A percentile compares a stretch with the other conserved stretches of the same genome.
Conservation (phyloP, 2,113 vertebrate genomes). For the Pleuronectes platessa region DNA sequence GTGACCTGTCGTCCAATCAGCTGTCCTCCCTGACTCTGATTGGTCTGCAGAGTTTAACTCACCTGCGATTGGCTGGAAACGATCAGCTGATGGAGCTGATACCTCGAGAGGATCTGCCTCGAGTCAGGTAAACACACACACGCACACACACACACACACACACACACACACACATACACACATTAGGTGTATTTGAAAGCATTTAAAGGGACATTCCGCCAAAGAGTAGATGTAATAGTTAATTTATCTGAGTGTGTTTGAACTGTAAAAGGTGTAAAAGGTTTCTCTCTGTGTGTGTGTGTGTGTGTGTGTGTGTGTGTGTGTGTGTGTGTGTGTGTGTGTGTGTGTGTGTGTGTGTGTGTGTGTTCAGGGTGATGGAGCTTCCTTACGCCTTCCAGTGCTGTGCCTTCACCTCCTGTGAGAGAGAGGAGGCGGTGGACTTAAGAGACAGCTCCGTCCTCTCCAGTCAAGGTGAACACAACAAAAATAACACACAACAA, state of each 20-base stretch:
- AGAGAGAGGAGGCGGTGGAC: constrained; percentile 72
- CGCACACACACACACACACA: constrained; percentile 12
- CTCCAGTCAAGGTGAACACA: constrained; percentile 78
- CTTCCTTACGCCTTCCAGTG: constrained; percentile 96
- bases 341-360: constrained; percentile 38
- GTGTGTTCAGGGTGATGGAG: constrained; percentile 88
- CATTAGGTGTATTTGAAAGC: too few species aligned
- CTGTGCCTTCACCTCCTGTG: constrained; percentile 90
- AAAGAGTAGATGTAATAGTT: background rate
- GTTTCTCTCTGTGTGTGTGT: too few species aligned
- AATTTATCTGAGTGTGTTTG: too few species aligned
- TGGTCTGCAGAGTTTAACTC: constrained; percentile 91
- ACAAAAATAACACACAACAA: background rate
- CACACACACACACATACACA: background rate
- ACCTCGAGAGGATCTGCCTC: constrained; percentile 90
- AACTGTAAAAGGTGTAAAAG: too few species aligned
- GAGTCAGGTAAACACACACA: constrained; percentile 85
- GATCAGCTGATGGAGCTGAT: constrained; percentile 88
- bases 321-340: background rate
- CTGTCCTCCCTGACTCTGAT: constrained; percentile 90
- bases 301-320: constrained; percentile 6
- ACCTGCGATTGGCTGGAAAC: constrained; percentile 96
- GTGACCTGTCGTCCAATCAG: constrained; percentile 93
- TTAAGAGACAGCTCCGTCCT: constrained; percentile 69
- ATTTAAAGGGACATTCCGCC: too few species aligned